Base-by-base conservation (phyloP, 2,797 vertebrate species). In the Atherinosoma microstoma region DNA sequence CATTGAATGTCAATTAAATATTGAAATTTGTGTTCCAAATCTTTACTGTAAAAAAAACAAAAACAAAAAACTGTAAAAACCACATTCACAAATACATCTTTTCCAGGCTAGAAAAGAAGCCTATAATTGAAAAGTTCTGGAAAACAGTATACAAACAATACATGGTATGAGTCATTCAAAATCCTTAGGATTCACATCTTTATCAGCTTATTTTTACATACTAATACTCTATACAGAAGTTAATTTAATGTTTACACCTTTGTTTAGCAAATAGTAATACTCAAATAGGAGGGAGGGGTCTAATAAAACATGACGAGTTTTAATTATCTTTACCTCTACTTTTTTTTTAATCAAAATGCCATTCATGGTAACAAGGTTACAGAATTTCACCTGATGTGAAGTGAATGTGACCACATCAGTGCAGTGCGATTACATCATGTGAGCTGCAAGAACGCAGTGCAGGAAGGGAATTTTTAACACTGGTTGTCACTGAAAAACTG, bases 351-450 rank as follows among this genome's bases (percentile, higher is more conserved):
- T 56, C 22, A 16, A 16, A 15, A 56, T 12, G 6, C 27, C 27
- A 56, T 56, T 22, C 27, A 53, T 24, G 2, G 53, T 24, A 15
- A 56, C 58, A 58, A 73, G 53, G 74, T 40, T 64, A 67, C 74
- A 75, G 7, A n/a, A 35, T 66, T 47, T 66, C 70, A 70, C 68
- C 72, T 42, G 59, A 35, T n/a, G 42, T 27, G 54, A 36, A 0
- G 4, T 4, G 64, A 30, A 61, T 58, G 65, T 75, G 61, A 60
- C 60, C 56, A 65, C 51, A 81, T 77, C 51, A 65, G 20, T 61
- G 22, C 27, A 36, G 45, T 16, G 40, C 35, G 64, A 74, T 67
- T 62, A 70, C 58, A 49, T 68, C 27, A 57, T 47, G 45, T 75
- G 58, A 69, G 32, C 62, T 32, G 10, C 38, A 51, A 45, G 67